These are phyloP conservation scores for Sussaba pulchella DNA, from an alignment of 2,888 invertebrate species.

Conservation along the genomic window DNA sequence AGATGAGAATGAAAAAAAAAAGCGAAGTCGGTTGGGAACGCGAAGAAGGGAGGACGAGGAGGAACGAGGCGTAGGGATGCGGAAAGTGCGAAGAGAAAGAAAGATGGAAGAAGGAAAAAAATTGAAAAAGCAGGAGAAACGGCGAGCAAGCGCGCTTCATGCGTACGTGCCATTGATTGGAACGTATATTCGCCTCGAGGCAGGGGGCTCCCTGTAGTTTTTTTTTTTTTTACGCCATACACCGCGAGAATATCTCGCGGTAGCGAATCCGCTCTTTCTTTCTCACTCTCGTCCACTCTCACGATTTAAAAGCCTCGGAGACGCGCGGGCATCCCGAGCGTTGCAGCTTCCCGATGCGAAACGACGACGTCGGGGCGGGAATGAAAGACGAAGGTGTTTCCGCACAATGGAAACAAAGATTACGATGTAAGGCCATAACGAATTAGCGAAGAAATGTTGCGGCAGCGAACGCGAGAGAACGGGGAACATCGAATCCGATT, in stretches of 20 bases:
- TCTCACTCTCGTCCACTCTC: background rate
- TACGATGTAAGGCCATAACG: conserved; percentile 49
- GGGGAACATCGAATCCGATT: conserved; percentile 65
- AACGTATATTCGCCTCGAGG: conserved; percentile 64
- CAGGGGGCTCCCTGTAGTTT: conserved; percentile 58
- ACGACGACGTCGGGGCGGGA: conserved; percentile 14
- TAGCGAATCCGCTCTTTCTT: too few species aligned
- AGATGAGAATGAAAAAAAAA: conserved; percentile 5
- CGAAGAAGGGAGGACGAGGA: background rate
- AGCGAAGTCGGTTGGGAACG: background rate
- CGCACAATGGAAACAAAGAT: conserved; percentile 46
- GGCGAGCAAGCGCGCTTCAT: conserved; percentile 39
- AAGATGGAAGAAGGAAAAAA: conserved; percentile 37
- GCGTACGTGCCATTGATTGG: conserved; percentile 64
- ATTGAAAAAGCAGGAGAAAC: conserved; percentile 33
- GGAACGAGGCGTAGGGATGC: background rate
- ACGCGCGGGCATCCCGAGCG: background rate
- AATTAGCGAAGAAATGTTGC: conserved; percentile 11
- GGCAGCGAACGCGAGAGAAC: background rate
- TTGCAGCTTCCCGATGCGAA: background rate
- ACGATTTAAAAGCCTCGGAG: conserved; percentile 34
- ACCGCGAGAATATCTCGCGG: conserved; percentile 38
- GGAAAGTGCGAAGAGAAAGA: background rate
- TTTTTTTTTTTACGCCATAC: conserved; percentile 10
- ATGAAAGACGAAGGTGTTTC: conserved; percentile 14